phyloP scores from a whole-genome alignment of 2,888 invertebrate genomes.

The Dendrolimus houi region DNA sequence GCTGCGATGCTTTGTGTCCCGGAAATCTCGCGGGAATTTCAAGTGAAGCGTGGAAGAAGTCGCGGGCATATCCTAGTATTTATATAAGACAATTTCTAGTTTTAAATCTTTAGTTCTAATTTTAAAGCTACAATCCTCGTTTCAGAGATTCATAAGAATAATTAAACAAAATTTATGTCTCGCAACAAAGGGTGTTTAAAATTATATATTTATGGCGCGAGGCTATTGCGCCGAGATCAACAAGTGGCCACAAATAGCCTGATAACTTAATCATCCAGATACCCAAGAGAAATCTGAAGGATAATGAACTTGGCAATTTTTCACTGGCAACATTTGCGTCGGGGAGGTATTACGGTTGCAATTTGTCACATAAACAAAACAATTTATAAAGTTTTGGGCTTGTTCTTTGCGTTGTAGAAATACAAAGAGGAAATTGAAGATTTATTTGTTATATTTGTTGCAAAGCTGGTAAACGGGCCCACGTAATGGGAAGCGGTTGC shows the following conservation, averaged over 20 bases:
- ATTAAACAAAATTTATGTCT: neutral
- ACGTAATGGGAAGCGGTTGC: neutral
- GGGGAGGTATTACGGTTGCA: neutral
- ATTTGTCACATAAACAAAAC: neutral
- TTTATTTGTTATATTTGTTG: too few species aligned
- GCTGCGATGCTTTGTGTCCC: too few species aligned
- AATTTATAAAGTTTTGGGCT: neutral
- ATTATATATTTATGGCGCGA: neutral
- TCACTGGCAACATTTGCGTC: conserved; percentile 13
- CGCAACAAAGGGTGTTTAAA: neutral
- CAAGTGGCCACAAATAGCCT: conserved; percentile 15
- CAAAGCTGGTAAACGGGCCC: neutral
- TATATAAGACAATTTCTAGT: too few species aligned
- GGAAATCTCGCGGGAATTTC: too few species aligned
- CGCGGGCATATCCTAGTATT: too few species aligned
- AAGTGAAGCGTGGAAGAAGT: too few species aligned
- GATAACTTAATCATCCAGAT: conserved; percentile 6
- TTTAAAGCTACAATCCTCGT: too few species aligned
- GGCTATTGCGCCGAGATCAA: conserved; percentile 2
- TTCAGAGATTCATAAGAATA: too few species aligned
- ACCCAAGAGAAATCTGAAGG: conserved; percentile 17
- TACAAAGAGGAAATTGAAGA: neutral
- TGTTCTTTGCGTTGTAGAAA: neutral
- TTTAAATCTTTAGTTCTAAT: too few species aligned
- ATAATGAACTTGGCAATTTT: conserved; percentile 19